A percentile compares a stretch with the other conserved stretches of the same genome.
Conservation (phyloP, 2,113 vertebrate genomes). For the Dasyprocta punctata region DNA sequence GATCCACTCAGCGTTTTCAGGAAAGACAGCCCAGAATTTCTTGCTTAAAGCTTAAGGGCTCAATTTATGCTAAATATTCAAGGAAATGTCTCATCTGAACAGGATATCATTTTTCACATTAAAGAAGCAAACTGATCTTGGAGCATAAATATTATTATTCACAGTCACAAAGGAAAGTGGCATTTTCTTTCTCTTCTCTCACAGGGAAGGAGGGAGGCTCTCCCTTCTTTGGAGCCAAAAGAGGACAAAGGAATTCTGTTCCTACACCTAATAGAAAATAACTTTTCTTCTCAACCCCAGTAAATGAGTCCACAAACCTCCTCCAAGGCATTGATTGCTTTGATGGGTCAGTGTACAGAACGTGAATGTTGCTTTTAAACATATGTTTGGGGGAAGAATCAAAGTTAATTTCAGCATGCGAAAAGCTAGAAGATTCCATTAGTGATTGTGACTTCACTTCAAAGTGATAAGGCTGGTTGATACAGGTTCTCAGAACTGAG, state of each 20-base stretch:
- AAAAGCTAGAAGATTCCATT: conserved; percentile 90
- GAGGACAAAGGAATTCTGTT: conserved; percentile 72
- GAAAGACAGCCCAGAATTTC: conserved; percentile 74
- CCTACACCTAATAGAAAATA: conserved; percentile 68
- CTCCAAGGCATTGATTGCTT: conserved; percentile 82
- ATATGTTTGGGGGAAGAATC: conserved; percentile 87
- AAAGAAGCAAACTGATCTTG: conserved; percentile 80
- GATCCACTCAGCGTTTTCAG: conserved; percentile 67
- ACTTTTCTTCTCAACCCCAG: conserved; percentile 73
- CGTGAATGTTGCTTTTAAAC: conserved; percentile 86
- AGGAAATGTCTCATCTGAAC: conserved; percentile 84
- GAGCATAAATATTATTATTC: conserved; percentile 85
- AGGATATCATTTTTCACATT: conserved; percentile 81
- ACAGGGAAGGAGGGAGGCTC: conserved; percentile 56
- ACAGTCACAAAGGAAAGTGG: conserved; percentile 80
- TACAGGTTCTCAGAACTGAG: conserved; percentile 86
- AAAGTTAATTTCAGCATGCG: conserved; percentile 89
- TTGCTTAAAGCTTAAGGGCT: conserved; percentile 79
- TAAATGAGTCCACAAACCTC: conserved; percentile 76
- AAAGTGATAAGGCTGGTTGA: conserved; percentile 86
- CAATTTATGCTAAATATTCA: conserved; percentile 82
- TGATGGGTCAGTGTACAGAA: conserved; percentile 82
- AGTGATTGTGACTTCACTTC: conserved; percentile 88
- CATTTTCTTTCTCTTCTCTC: conserved; percentile 79
- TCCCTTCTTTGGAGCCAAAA: conserved; percentile 72